Conservation (phyloP, 2,888 invertebrate species). For the Nemotelus nigrinus region DNA sequence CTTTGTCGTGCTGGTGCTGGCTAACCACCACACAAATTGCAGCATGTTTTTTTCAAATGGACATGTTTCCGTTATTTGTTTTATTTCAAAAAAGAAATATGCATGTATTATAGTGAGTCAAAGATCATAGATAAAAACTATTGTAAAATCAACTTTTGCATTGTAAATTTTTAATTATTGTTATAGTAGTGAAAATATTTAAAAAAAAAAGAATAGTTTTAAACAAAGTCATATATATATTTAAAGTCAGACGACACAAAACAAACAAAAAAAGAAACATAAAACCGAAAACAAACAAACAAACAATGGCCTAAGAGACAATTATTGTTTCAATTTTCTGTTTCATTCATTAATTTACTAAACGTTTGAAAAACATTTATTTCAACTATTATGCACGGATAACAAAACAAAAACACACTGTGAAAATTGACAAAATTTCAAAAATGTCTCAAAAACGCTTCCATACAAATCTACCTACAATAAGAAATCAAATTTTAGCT, state of each 20-base stretch:
- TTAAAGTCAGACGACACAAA: slow-evolving; percentile 7
- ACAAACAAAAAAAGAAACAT: slow-evolving; percentile 20
- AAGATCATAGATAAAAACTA: slow-evolving; percentile 5
- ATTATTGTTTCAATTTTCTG: neutral
- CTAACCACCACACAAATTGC: slow-evolving; percentile 5
- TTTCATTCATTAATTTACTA: neutral
- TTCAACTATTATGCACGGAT: too few relatives aligned
- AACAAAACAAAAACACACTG: too few relatives aligned
- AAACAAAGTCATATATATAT: slow-evolving; percentile 11
- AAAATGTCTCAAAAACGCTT: too few relatives aligned
- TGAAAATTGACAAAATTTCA: too few relatives aligned
- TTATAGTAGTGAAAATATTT: slow-evolving; percentile 38
- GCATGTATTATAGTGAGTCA: slow-evolving; percentile 20
- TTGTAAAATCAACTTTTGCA: slow-evolving; percentile 22
- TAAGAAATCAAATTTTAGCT: too few relatives aligned
- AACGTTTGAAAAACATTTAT: too few relatives aligned
- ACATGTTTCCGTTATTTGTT: slow-evolving; percentile 20
- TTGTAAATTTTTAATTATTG: slow-evolving; percentile 37
- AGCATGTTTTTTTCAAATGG: neutral
- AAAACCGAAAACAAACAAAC: slow-evolving; percentile 33
- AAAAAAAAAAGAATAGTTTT: slow-evolving; percentile 15
- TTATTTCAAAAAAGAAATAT: slow-evolving; percentile 1
- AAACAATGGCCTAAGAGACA: slow-evolving; percentile 42
- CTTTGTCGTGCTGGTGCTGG: slow-evolving; percentile 25
- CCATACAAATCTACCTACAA: too few relatives aligned